Evolutionary conservation across 2,888 invertebrate genomes (phyloP).

Genomic region (Scaeva pyrastri): DNA sequence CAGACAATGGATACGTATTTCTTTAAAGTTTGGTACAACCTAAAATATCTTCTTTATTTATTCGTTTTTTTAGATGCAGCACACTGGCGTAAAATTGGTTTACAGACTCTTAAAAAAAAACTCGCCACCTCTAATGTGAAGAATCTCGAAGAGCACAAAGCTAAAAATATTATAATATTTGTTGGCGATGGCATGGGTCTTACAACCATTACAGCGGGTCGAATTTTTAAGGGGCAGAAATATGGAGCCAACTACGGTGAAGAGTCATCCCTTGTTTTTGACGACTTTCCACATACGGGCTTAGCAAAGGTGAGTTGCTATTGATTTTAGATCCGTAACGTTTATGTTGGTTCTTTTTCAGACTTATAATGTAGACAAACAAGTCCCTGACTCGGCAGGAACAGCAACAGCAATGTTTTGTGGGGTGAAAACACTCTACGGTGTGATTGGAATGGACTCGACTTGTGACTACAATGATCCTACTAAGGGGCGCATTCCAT

Average conservation of each 20-base stretch:
- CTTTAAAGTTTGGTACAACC: too few relatives aligned
- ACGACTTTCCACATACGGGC: constrained; percentile 86
- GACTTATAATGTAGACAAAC: constrained; percentile 89
- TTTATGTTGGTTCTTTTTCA: constrained; percentile 78
- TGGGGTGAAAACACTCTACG: constrained; percentile 87
- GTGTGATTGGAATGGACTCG: constrained; percentile 85
- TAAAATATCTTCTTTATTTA: too few relatives aligned
- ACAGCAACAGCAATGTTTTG: constrained; percentile 88
- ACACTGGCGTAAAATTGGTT: constrained; percentile 80
- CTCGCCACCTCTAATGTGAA: constrained; percentile 82
- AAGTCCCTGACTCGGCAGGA: constrained; percentile 89
- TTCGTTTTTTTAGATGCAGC: constrained; percentile 78
- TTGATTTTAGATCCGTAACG: background rate
- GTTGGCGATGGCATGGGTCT: constrained; percentile 89
- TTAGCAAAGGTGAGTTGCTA: constrained; percentile 86
- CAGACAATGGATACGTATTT: too few relatives aligned
- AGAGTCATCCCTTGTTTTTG: constrained; percentile 86
- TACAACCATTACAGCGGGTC: constrained; percentile 87
- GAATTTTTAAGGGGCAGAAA: constrained; percentile 86
- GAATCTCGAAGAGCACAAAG: constrained; percentile 80
- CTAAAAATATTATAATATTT: constrained; percentile 88
- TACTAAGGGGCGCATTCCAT: constrained; percentile 84
- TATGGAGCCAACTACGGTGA: constrained; percentile 85
- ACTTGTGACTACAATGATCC: constrained; percentile 79
- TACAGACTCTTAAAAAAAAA: constrained; percentile 82